phyloP scores from a whole-genome alignment of 2,797 vertebrate genomes.

The Selene dorsalis region DNA sequence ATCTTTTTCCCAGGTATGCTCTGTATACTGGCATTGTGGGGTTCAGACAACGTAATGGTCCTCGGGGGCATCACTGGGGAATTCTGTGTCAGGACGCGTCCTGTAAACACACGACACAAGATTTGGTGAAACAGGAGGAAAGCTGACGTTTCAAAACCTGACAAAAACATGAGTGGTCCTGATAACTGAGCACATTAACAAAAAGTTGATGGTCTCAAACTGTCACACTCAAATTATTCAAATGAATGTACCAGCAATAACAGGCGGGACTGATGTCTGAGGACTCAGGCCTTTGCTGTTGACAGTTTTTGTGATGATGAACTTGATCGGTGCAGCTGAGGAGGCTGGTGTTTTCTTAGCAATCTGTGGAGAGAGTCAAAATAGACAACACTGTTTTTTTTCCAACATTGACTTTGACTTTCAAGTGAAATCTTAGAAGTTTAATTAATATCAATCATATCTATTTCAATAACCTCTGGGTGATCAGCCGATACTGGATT shows the following conservation, averaged over 20 bases:
- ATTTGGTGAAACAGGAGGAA: neutral
- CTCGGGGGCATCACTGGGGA: slow-evolving; percentile 89
- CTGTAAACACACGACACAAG: slow-evolving; percentile 70
- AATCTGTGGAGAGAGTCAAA: slow-evolving; percentile 86
- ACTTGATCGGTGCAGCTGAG: slow-evolving; percentile 93
- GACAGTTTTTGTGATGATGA: slow-evolving; percentile 97
- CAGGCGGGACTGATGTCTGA: slow-evolving; percentile 90
- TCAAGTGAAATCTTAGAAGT: too few species aligned
- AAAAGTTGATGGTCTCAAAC: neutral
- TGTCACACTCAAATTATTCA: neutral
- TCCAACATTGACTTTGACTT: too few species aligned
- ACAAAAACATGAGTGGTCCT: neutral
- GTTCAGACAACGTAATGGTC: slow-evolving; percentile 91
- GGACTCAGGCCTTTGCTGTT: slow-evolving; percentile 93
- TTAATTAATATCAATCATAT: too few species aligned
- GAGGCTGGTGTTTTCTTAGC: slow-evolving; percentile 94
- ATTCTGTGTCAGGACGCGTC: slow-evolving; percentile 92
- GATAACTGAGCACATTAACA: neutral
- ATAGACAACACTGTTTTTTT: neutral
- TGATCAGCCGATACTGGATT: too few species aligned
- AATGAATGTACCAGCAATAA: slow-evolving; percentile 87
- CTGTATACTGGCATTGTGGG: slow-evolving; percentile 86
- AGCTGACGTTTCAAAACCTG: neutral
- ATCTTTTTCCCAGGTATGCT: slow-evolving; percentile 94
- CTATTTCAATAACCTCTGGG: too few species aligned